Evolutionary conservation across 2,888 invertebrate species (phyloP).

Genomic region (Seira ritae): DNA sequence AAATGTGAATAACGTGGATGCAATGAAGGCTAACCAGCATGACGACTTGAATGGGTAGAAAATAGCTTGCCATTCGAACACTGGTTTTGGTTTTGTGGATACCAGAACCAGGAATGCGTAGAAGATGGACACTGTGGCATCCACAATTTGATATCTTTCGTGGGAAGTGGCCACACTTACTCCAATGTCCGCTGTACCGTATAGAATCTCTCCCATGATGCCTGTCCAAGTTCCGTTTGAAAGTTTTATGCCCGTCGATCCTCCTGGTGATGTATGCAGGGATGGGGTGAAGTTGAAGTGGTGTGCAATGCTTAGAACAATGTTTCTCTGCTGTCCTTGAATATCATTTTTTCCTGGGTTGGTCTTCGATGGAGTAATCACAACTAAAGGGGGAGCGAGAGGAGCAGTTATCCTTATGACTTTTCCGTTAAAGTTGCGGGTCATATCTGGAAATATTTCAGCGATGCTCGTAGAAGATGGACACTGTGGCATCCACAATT

Average conservation of each 20-base stretch:
- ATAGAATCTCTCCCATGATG: constrained; percentile 69
- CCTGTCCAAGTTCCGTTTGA: constrained; percentile 71
- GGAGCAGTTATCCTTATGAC: constrained; percentile 65
- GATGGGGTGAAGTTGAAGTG: constrained; percentile 67
- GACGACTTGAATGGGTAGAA: constrained; percentile 68
- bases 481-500: constrained; percentile 61
- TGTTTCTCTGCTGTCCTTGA: constrained; percentile 68
- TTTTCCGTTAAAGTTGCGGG: constrained; percentile 61
- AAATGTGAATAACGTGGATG: constrained; percentile 49
- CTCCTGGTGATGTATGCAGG: constrained; percentile 62
- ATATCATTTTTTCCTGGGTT: constrained; percentile 57
- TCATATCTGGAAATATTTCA: constrained; percentile 68
- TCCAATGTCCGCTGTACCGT: constrained; percentile 68
- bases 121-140: constrained; percentile 66
- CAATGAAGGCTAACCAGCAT: constrained; percentile 64
- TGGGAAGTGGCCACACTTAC: constrained; percentile 67
- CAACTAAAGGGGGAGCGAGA: constrained; percentile 68
- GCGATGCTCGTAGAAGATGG: constrained; percentile 61
- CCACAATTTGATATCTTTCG: constrained; percentile 65
- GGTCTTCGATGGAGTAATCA: constrained; percentile 52
- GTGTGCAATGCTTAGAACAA: constrained; percentile 57
- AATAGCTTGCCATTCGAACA: constrained; percentile 71
- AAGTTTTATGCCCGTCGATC: constrained; percentile 65
- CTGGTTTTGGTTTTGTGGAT: constrained; percentile 68
- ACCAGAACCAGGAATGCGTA: constrained; percentile 71